Evolutionary conservation across 1,140 invertebrate genomes (phyloP).

Genomic region (Drosophila watanabei): DNA sequence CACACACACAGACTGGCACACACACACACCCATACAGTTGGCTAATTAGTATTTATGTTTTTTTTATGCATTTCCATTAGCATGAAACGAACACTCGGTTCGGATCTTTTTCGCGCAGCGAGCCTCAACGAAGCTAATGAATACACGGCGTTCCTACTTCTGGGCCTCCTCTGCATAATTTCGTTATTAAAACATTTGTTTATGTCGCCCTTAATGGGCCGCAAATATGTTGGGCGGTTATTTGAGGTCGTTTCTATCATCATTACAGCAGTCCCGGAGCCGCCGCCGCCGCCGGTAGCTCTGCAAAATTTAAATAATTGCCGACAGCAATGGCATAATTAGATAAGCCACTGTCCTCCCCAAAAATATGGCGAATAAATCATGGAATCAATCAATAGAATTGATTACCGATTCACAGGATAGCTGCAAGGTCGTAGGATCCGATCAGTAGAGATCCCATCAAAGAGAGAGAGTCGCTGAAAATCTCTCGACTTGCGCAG

Average conservation of each 20-base stretch:
- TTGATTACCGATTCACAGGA: not conserved
- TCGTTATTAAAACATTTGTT: conserved; percentile 82
- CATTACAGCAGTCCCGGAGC: conserved; percentile 15
- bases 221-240: conserved; percentile 54
- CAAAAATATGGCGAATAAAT: conserved; percentile 7
- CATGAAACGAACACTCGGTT: conserved; percentile 45
- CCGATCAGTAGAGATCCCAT: not conserved
- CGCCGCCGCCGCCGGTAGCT: conserved; percentile 30
- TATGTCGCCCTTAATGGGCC: conserved; percentile 73
- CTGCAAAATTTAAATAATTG: conserved; percentile 43
- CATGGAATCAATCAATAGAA: conserved; percentile 17
- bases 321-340: conserved; percentile 33
- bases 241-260: conserved; percentile 19
- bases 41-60: conserved; percentile 80
- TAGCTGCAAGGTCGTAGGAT: not conserved
- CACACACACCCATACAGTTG: conserved; percentile 11
- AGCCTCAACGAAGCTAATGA: conserved; percentile 53
- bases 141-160: conserved; percentile 45
- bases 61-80: conserved; percentile 83
- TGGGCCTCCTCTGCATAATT: conserved; percentile 69
- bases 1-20: conserved; percentile 12
- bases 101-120: conserved; percentile 40
- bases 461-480: no score
- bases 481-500: not conserved
- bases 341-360: conserved; percentile 9